phyloP scores from a whole-genome alignment of 1,140 invertebrate genomes.

The Drosophila orena region DNA sequence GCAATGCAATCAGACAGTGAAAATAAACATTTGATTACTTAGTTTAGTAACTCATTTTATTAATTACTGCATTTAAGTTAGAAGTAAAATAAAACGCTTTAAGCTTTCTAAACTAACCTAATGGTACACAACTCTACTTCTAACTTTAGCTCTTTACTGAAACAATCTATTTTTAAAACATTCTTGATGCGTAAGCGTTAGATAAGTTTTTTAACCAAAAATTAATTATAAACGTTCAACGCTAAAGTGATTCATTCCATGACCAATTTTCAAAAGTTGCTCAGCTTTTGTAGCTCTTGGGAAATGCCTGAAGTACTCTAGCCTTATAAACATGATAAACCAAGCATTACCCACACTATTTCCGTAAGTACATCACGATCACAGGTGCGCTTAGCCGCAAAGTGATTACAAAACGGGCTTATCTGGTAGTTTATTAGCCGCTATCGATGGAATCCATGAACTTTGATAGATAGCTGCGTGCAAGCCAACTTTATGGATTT shows the following conservation, averaged over 20 bases:
- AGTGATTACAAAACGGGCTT: constrained; percentile 14
- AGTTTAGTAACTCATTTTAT: not conserved
- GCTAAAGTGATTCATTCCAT: not conserved
- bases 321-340: constrained; percentile 1
- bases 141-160: not conserved
- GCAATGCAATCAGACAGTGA: not conserved
- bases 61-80: not conserved
- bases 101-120: no score
- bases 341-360: not conserved
- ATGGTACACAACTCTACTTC: not conserved
- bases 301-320: not conserved
- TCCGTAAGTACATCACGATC: constrained; percentile 22
- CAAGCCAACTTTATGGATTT: not conserved
- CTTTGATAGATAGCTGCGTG: constrained; percentile 3
- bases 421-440: constrained; percentile 28
- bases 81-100: not conserved
- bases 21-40: not conserved
- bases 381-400: constrained; percentile 1
- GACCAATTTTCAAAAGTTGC: not conserved
- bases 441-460: constrained; percentile 11
- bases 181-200: not conserved
- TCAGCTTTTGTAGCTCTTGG: no score
- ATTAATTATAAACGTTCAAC: not conserved
- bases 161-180: not conserved
- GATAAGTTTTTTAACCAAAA: not conserved